phyloP scores from a whole-genome alignment of 2,113 vertebrate genomes.

The Myanophis thanlyinensis region DNA sequence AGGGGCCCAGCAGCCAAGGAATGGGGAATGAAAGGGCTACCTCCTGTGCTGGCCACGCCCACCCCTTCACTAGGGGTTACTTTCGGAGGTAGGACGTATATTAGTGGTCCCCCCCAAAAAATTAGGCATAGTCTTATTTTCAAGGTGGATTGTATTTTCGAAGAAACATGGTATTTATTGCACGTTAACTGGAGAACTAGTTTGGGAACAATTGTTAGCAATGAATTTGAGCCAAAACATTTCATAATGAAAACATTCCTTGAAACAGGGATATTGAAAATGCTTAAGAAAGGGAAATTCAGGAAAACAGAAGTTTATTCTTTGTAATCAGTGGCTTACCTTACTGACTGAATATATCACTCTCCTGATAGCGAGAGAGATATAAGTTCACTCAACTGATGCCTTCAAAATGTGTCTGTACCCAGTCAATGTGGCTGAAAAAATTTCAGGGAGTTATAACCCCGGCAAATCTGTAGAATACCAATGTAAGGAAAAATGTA shows the following conservation, averaged over 20 bases:
- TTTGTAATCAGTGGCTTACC: neutral
- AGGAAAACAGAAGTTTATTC: neutral
- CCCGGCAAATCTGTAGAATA: neutral
- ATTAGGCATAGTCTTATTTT: too few relatives aligned
- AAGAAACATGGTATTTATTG: too few relatives aligned
- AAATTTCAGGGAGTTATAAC: neutral
- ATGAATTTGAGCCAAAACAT: constrained; percentile 21
- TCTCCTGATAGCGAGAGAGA: neutral
- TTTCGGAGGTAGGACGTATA: too few relatives aligned
- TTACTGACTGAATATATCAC: neutral
- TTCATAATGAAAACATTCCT: neutral
- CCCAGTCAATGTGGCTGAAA: neutral
- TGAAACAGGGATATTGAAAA: neutral
- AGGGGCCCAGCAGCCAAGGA: too few relatives aligned
- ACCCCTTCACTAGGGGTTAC: too few relatives aligned
- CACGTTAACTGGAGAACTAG: neutral
- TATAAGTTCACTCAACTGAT: neutral
- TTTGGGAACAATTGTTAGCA: neutral
- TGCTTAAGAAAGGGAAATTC: neutral
- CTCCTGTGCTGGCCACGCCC: too few relatives aligned
- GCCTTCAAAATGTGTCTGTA: neutral
- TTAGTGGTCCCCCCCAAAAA: too few relatives aligned
- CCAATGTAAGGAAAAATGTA: neutral
- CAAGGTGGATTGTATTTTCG: too few relatives aligned
- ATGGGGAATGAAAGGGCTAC: too few relatives aligned